Evolutionary conservation across 2,888 invertebrate species (phyloP).

Genomic region (Sphinx pinastri): DNA sequence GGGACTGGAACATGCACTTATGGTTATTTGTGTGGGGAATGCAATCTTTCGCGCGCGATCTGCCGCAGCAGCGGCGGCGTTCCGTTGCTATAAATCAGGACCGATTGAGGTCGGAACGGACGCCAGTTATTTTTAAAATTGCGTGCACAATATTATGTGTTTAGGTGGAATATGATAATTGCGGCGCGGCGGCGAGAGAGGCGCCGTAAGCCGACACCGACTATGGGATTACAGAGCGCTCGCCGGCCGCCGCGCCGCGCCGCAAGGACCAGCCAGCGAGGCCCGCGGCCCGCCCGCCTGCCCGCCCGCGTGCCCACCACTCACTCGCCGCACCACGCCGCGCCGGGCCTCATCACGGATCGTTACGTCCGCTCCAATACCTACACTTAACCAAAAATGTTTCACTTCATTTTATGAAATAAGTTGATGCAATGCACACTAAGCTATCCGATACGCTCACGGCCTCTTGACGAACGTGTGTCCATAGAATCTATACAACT

Average conservation of each 20-base stretch:
- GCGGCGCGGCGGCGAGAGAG: conserved; percentile 62
- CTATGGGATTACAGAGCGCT: conserved; percentile 78
- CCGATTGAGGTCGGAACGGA: conserved; percentile 77
- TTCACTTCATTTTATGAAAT: conserved; percentile 17
- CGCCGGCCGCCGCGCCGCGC: conserved; percentile 55
- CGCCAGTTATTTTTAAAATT: conserved; percentile 82
- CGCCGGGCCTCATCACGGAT: conserved; percentile 53
- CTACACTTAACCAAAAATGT: conserved; percentile 14
- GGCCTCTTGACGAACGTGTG: background rate
- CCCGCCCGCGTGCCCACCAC: conserved; percentile 30
- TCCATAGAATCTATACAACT: background rate
- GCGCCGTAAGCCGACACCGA: conserved; percentile 81
- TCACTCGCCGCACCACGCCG: conserved; percentile 33
- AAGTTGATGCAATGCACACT: background rate
- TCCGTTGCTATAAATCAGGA: conserved; percentile 73
- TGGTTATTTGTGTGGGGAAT: conserved; percentile 57
- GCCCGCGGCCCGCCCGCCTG: conserved; percentile 39
- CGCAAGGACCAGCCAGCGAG: conserved; percentile 74
- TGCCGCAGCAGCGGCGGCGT: conserved; percentile 51
- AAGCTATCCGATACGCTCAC: conserved; percentile 4
- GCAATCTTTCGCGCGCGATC: conserved; percentile 27
- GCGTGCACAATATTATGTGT: conserved; percentile 83
- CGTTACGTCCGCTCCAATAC: conserved; percentile 46
- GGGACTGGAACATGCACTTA: conserved; percentile 46
- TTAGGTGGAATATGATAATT: conserved; percentile 84